Evolutionary conservation across 1,140 invertebrate genomes (phyloP).

Genomic region (Meloidogyne hapla): DNA sequence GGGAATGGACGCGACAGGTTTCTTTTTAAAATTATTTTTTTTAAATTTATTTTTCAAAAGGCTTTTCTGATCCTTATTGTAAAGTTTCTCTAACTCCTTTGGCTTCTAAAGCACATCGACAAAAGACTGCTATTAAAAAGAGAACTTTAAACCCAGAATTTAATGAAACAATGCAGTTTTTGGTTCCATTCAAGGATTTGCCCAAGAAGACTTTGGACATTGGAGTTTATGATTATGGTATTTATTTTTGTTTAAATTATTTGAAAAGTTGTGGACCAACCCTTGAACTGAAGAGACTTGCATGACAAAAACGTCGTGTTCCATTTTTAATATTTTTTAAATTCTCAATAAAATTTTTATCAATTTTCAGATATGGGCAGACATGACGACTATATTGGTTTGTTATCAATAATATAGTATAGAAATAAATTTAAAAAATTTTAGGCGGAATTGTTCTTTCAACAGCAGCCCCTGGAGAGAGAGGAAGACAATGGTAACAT

Average conservation of each 20-base stretch:
- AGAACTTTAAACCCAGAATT: slow-evolving; percentile 86
- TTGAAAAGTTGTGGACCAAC: no score
- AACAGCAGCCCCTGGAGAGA: slow-evolving; percentile 54
- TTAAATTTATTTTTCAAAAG: background rate
- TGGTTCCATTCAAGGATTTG: slow-evolving; percentile 80
- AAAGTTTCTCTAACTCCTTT: slow-evolving; percentile 71
- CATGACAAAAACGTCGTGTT: no score
- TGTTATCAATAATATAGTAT: no score
- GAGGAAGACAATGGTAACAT: slow-evolving; percentile 32
- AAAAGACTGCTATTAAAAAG: slow-evolving; percentile 85
- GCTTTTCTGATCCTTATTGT: slow-evolving; percentile 82
- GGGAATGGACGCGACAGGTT: slow-evolving; percentile 79
- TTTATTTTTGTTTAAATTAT: no score
- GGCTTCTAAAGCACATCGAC: slow-evolving; percentile 54
- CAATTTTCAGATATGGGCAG: slow-evolving; percentile 74
- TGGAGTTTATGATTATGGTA: slow-evolving; percentile 82
- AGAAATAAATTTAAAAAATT: slow-evolving; percentile 20
- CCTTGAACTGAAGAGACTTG: no score
- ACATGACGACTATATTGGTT: slow-evolving; percentile 77
- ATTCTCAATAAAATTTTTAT: no score
- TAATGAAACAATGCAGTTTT: slow-evolving; percentile 86
- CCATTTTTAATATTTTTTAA: no score
- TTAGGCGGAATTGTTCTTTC: slow-evolving; percentile 59
- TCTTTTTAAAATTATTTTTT: background rate
- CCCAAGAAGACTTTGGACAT: slow-evolving; percentile 80